These are phyloP conservation scores for Eupithecia subfuscata DNA, from an alignment of 2,888 invertebrate species.

Conservation along the genomic window DNA sequence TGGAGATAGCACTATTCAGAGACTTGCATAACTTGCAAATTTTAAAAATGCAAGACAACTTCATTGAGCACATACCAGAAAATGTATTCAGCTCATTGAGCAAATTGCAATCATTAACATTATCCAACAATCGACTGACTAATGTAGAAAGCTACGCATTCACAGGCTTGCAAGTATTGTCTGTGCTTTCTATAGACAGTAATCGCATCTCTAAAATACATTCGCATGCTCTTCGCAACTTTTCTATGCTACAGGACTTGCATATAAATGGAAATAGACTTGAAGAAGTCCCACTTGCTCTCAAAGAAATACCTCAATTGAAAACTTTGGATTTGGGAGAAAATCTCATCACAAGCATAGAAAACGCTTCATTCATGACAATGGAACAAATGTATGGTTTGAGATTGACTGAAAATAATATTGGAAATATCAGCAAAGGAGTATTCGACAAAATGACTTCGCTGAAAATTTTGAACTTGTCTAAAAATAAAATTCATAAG, in stretches of 20 bases:
- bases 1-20: conserved; percentile 90
- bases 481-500: conserved; percentile 91
- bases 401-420: conserved; percentile 93
- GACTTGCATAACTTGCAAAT: conserved; percentile 92
- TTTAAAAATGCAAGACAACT: conserved; percentile 91
- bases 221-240: conserved; percentile 90
- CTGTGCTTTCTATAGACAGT: conserved; percentile 90
- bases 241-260: conserved; percentile 91
- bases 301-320: conserved; percentile 89
- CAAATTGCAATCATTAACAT: conserved; percentile 91
- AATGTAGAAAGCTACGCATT: conserved; percentile 90
- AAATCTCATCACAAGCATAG: conserved; percentile 91
- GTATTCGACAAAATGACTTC: conserved; percentile 91
- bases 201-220: conserved; percentile 90
- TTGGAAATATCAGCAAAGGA: conserved; percentile 90
- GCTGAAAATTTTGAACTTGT: conserved; percentile 92
- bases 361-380: conserved; percentile 91
- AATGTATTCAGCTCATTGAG: conserved; percentile 90
- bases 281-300: conserved; percentile 88
- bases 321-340: conserved; percentile 93
- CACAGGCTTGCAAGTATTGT: conserved; percentile 89
- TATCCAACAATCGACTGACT: conserved; percentile 91
- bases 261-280: conserved; percentile 93
- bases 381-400: conserved; percentile 92
- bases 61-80: conserved; percentile 89